Evolutionary conservation across 2,888 invertebrate genomes (phyloP).

Genomic region (Cyaniris semiargus): DNA sequence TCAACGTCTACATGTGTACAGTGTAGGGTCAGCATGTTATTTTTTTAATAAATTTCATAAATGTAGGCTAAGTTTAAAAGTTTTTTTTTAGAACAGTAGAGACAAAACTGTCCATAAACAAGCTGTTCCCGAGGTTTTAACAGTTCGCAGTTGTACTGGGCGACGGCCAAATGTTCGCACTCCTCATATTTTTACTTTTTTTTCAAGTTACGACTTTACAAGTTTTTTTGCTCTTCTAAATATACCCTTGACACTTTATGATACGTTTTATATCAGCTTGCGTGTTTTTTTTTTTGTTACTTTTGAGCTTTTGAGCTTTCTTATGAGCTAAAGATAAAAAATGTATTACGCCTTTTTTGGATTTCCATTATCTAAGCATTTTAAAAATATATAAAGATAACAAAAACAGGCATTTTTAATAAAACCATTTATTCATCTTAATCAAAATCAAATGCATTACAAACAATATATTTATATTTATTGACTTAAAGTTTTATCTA

Average conservation of each 20-base stretch:
- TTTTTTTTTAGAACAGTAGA: constrained; percentile 5
- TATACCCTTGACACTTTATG: neutral
- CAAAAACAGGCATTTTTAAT: neutral
- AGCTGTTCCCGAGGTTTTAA: constrained; percentile 15
- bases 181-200: constrained; percentile 18
- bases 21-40: neutral
- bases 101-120: constrained; percentile 6
- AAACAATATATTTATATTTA: neutral
- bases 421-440: neutral
- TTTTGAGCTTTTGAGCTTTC: neutral
- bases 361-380: neutral
- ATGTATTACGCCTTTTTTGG: neutral
- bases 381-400: neutral
- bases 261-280: neutral
- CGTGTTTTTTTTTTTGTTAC: neutral
- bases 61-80: neutral
- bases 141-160: constrained; percentile 20
- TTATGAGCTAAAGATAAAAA: no score
- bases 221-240: constrained; percentile 16
- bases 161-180: constrained; percentile 24
- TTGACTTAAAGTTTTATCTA: neutral
- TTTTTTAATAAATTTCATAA: neutral
- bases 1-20: no score
- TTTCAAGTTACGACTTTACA: constrained; percentile 10
- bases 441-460: constrained; percentile 18